Evolutionary conservation across 2,113 vertebrate species (phyloP), one percentile per base, ranked within the genome.

Genomic region (Hippolais icterina): DNA sequence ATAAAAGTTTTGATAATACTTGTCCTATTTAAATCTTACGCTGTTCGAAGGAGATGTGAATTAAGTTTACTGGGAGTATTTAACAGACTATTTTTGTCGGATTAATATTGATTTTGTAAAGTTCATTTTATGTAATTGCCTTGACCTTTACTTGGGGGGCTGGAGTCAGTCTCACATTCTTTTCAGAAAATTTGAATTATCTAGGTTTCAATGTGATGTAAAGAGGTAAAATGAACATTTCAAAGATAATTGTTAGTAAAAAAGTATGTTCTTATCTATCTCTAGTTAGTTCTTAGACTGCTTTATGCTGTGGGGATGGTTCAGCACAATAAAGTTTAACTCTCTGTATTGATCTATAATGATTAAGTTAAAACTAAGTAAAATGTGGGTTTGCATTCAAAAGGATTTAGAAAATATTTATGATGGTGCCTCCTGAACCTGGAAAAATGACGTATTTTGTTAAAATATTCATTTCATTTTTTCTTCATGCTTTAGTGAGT

Each of bases 101-200:
- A 92, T 83, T 83, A 90, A 64, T 80, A 94, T 93, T 83, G 89
- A 90, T 90, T 96, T 93, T 57, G 42, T 80, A 49, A 86, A 80
- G 24, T 86, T 90, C 20, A 49, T 95, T 89, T 77, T 37, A 49
- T 80, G 33, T 92, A 92, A 90, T 72, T 86, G 76, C 11, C 20
- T 89, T 90, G 83, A 86, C 71, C 63, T 84, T 78, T 29, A 49
- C 68, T 47, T 71, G 6, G 10, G 11, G 11, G 23, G 2, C n/a
- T 92, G 56, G 33, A 59, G 25, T 87, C 54, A 35, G 15, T 86
- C 47, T 88, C 33, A 8, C 31, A 35, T 27, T 84, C 22, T 87
- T 88, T 83, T 56, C 59, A 69, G 46, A 88, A 86, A 56, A 85
- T 47, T 56, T 3, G 12, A 78, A 83, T 56, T 63, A 27, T 59